Base-by-base conservation (phyloP, 2,113 vertebrate species). In the Crotalus helleri region DNA sequence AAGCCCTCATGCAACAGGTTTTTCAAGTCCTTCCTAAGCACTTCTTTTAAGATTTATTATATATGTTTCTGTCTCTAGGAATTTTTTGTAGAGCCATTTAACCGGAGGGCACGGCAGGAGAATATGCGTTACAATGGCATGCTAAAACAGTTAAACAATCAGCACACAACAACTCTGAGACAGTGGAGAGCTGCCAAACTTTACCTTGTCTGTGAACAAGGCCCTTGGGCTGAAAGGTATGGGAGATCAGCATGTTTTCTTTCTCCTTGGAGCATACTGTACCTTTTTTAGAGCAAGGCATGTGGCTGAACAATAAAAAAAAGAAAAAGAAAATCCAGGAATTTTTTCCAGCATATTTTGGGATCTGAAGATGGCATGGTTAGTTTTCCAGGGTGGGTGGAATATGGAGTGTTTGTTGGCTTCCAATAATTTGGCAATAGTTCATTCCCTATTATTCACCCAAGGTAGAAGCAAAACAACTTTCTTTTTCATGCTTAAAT, bases 41-140 rank as follows among this genome's bases (percentile, higher is more conserved):
- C 29, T 61, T 55, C 5, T 53, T 53, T n/a, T 64, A 81, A 10
- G 15, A 24, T 92, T 17, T 90, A 0, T 85, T 93, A 93, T 53
- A 46, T 13, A 55, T 29, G 93, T 90, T 5, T 90, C 23, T 10
- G 74, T 81, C 95, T 93, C 89, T 69, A 99, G 99, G 98, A 99
- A 90, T 98, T 98, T 94, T 99, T 99, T 97, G 98, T 99, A 96
- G 99, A 99, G 93, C 98, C 99, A 0, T 99, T 99, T 96, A 98
- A 97, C 4, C 98, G 99, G n/a, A 98, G 98, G 69, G 97, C 98
- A 54, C 98, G 99, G 5, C 99, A 99, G 96, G 99, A 99, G 93
- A 99, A 99, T 93, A 97, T 99, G 64, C 98, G 99, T 39, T 99
- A 99, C 97, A 99, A 99, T 97, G 99, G 97, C 94, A 99, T 98